A percentile compares a stretch with the other conserved stretches of the same genome.
phyloP scores from a whole-genome alignment of 1,140 invertebrate genomes.

The Trichonephila inaurata region DNA sequence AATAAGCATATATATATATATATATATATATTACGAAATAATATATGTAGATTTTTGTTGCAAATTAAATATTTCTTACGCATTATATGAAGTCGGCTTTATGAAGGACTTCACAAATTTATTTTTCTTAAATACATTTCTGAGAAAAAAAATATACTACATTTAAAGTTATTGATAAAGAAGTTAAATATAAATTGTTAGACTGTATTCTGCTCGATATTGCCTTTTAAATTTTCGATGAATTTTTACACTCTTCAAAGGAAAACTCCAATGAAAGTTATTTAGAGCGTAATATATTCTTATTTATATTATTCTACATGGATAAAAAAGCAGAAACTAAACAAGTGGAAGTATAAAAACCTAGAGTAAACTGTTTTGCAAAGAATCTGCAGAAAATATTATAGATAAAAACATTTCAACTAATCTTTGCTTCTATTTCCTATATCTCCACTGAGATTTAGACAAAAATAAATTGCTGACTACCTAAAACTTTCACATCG shows the following conservation, averaged over 20 bases:
- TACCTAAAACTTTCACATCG: slow-evolving; percentile 34
- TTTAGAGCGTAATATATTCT: neutral
- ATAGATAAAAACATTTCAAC: neutral
- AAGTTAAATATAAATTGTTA: neutral
- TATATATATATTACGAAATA: too few relatives aligned
- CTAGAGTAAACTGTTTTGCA: neutral
- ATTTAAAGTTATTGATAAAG: neutral
- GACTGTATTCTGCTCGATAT: neutral
- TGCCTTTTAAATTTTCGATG: neutral
- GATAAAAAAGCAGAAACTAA: neutral
- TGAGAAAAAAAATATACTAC: neutral
- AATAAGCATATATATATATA: too few relatives aligned
- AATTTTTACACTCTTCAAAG: neutral
- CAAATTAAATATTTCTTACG: too few relatives aligned
- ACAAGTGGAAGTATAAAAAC: neutral
- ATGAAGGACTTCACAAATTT: neutral
- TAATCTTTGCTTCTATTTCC: slow-evolving; percentile 18
- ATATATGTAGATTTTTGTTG: too few relatives aligned
- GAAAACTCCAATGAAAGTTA: neutral
- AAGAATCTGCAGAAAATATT: neutral
- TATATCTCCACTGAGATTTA: slow-evolving; percentile 15
- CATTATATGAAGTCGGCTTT: too few relatives aligned
- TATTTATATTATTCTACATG: neutral
- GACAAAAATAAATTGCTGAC: slow-evolving; percentile 60
- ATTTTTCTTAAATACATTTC: neutral